These are phyloP conservation scores for Lethocerus indicus DNA, from an alignment of 1,140 invertebrate species.

Conservation along the genomic window DNA sequence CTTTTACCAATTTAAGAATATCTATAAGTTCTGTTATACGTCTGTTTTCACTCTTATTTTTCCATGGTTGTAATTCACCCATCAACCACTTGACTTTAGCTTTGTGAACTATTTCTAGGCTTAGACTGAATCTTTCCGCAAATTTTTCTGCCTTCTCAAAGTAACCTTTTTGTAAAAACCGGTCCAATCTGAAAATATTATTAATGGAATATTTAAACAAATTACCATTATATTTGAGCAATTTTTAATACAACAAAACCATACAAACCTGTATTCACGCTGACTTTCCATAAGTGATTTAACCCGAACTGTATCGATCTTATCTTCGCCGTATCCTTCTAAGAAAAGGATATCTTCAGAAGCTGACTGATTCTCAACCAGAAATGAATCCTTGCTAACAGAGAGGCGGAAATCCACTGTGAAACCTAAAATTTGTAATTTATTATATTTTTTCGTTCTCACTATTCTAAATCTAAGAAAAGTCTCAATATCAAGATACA, in stretches of 20 bases:
- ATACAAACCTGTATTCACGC: slow-evolving; percentile 19
- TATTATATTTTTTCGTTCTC: too few species aligned
- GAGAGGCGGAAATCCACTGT: slow-evolving; percentile 22
- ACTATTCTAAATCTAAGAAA: too few species aligned
- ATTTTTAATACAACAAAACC: neutral
- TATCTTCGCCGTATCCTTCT: slow-evolving; percentile 20
- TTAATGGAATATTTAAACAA: neutral
- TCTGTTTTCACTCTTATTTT: too few species aligned
- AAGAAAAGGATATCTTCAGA: slow-evolving; percentile 23
- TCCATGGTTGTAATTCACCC: slow-evolving; percentile 22
- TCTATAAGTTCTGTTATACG: too few species aligned
- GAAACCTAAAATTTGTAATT: slow-evolving; percentile 20
- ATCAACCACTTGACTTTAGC: slow-evolving; percentile 23
- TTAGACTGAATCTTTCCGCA: slow-evolving; percentile 24
- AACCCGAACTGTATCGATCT: slow-evolving; percentile 22
- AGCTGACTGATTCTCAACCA: slow-evolving; percentile 20
- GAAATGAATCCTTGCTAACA: slow-evolving; percentile 20
- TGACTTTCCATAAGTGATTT: slow-evolving; percentile 24
- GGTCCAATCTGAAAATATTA: slow-evolving; percentile 20
- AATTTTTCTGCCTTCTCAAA: slow-evolving; percentile 26
- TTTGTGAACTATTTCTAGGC: slow-evolving; percentile 22
- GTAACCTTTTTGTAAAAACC: slow-evolving; percentile 23
- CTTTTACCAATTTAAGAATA: too few species aligned
- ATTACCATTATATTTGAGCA: neutral
- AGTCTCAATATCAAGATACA: too few species aligned